Base-by-base conservation (phyloP, 37 sponge, comb jelly and placozoan genomes). In the Lycopodina hypogea region DNA sequence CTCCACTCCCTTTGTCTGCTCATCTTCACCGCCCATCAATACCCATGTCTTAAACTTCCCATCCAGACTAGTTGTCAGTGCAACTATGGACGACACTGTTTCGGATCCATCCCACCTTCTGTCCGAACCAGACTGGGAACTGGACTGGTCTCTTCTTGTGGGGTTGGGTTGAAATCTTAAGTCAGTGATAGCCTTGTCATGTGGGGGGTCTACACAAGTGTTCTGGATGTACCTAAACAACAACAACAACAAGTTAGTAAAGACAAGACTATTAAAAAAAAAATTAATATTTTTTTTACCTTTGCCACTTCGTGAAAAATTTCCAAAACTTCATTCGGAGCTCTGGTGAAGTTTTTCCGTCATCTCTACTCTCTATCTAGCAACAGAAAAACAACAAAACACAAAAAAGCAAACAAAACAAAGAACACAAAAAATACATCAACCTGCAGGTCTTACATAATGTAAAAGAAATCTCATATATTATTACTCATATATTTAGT, bases 151-250 rank as follows among this genome's bases (percentile, higher is more conserved):
- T 21, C 17, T 35, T 4, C 45, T 32, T 24, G 32, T 2, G 19
- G 57, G 52, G 19, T 24, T 15, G 3, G 95, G 95, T 60, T 84
- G 82, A 65, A 88, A 94, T 34, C 41, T 17, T 26, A 94, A 71
- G n/a, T 56, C 37, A 7, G 93, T 94, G 55, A 94, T 68, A 14
- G 24, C 14, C 6, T 71, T 34, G 17, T 80, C 30, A 55, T 94
- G 95, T 64, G 95, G 95, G 34, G 92, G 89, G 41, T 94, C 95
- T 0, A 94, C 87, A 42, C 81, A 82, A 0, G 93, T 86, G 68
- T 82, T 92, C 35, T 92, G 75, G 33, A 55, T 52, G 51, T 84
- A 94, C 15, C 92, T 94, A 59, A 23, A 56, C 14, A n/a, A 40
- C 45, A 9, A 67, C 9, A 57, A 37, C 35, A 67, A 36, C 4